Base-by-base conservation (phyloP, 2,797 vertebrate species). In the Hafferia zeledoni region DNA sequence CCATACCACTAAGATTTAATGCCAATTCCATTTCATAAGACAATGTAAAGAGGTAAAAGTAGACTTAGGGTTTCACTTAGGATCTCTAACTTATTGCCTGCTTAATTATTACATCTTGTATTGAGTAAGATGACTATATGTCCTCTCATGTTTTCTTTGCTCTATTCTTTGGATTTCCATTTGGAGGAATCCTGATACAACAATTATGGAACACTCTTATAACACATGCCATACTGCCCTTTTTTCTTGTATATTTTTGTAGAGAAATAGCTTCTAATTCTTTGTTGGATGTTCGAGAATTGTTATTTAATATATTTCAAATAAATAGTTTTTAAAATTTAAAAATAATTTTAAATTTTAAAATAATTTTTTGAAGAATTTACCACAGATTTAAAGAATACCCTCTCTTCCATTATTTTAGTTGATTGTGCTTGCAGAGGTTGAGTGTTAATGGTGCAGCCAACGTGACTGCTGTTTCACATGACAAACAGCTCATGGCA, bases 261-360 rank as follows among this genome's bases (percentile, higher is more conserved):
- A 70, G 52, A 72, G 14, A 77, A 79, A 64, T 22, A 76, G 11
- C 8, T 78, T 70, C 13, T 37, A 25, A 47, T 59, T 78, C 47
- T 49, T 89, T 59, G 8, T 19, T 84, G 44, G 13, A 28, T 78
- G 13, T 75, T 60, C 78, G 17, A 88, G 49, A 81, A 71, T 19
- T 53, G 10, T 56, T 33, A 46, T 28, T 80, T 72, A 55, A 67
- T 39, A 33, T 35, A 55, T 31, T 67, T n/a, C 17, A 82, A 50
- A 61, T 14, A 77, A 87, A 68, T 10, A 28, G 5, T 12, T 78
- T 41, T 19, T 56, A 56, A 33, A 52, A 31, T 67, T 69, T 25
- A 0, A 50, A 44, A 83, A 33, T 10, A 33, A 15, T 30, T 76
- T 63, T 12, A n/a, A 63, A 56, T n/a, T 50, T n/a, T 0, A 30